A percentile compares a stretch with the other conserved stretches of the same genome.
Conservation (phyloP, 92 coral and sea anemone genomes). For the Montipora capitata region DNA sequence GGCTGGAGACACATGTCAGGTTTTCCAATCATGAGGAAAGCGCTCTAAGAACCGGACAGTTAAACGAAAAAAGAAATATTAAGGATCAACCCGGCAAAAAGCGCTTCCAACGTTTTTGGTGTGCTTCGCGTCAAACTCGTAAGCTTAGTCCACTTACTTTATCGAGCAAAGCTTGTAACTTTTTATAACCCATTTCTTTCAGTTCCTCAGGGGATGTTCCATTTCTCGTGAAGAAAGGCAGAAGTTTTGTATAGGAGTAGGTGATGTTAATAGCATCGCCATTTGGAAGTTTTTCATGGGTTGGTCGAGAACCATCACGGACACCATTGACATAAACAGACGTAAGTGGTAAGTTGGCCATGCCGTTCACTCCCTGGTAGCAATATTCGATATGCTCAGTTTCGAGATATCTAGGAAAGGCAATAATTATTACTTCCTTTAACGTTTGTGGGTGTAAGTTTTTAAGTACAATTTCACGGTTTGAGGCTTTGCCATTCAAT, state of each 20-base stretch:
- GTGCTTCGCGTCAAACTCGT: not conserved
- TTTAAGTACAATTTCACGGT: too few species aligned
- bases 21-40: too few species aligned
- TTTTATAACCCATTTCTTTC: constrained; percentile 54
- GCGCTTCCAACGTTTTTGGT: too few species aligned
- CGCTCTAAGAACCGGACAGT: too few species aligned
- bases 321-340: constrained; percentile 69
- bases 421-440: too few species aligned
- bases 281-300: constrained; percentile 71
- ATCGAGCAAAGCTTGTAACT: constrained; percentile 53
- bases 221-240: constrained; percentile 76
- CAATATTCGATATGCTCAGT: constrained; percentile 84
- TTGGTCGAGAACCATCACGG: constrained; percentile 65
- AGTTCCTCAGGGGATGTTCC: constrained; percentile 70
- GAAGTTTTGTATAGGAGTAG: constrained; percentile 43
- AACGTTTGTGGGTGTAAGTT: too few species aligned
- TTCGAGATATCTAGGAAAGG: constrained; percentile 75
- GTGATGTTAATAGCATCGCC: constrained; percentile 83
- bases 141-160: constrained; percentile 8
- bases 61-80: too few species aligned
- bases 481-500: too few species aligned
- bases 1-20: too few species aligned
- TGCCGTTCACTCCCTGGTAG: constrained; percentile 80
- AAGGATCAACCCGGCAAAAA: too few species aligned
- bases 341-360: constrained; percentile 80